A percentile compares a stretch with the other conserved stretches of the same genome.
Conservation (phyloP, 1,140 invertebrate species). For the honey bee (Apis mellifera) region DNA sequence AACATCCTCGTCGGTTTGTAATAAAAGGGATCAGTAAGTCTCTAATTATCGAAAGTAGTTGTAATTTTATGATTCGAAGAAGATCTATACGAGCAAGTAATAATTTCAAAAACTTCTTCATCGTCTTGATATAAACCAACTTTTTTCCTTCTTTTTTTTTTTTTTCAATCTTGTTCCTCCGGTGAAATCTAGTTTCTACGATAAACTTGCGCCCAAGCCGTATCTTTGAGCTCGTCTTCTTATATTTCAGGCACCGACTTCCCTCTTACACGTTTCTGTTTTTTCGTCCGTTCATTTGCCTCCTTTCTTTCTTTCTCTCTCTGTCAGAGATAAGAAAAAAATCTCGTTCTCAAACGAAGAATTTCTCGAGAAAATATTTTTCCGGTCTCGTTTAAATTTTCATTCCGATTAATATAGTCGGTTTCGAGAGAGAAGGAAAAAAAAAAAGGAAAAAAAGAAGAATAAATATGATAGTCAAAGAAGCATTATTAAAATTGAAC, state of each 20-base stretch:
- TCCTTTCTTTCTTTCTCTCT: conserved; percentile 17
- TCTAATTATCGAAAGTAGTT: not conserved
- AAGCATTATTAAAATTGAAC: not conserved
- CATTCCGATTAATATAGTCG: not conserved
- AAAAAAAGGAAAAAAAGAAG: not conserved
- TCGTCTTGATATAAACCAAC: conserved; percentile 12
- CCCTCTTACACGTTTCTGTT: not conserved
- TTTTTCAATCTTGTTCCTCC: not conserved
- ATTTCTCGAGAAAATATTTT: not conserved
- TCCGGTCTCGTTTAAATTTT: too few species aligned
- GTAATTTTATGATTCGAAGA: not conserved
- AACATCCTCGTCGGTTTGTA: not conserved
- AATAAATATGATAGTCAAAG: not conserved
- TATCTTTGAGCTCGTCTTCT: conserved; percentile 17
- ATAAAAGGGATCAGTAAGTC: too few species aligned
- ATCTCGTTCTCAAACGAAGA: not conserved
- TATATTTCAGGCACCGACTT: conserved; percentile 11
- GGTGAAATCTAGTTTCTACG: conserved; percentile 48
- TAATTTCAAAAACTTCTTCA: conserved; percentile 9
- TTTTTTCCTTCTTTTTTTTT: too few species aligned
- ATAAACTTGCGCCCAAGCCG: conserved; percentile 33
- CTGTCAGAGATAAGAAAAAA: not conserved
- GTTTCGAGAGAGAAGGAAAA: too few species aligned
- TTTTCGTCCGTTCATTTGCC: not conserved
- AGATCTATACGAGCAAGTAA: too few species aligned